Base-by-base conservation (phyloP, 64 coral and sea anemone genomes). In the Pocillopora damicornis region DNA sequence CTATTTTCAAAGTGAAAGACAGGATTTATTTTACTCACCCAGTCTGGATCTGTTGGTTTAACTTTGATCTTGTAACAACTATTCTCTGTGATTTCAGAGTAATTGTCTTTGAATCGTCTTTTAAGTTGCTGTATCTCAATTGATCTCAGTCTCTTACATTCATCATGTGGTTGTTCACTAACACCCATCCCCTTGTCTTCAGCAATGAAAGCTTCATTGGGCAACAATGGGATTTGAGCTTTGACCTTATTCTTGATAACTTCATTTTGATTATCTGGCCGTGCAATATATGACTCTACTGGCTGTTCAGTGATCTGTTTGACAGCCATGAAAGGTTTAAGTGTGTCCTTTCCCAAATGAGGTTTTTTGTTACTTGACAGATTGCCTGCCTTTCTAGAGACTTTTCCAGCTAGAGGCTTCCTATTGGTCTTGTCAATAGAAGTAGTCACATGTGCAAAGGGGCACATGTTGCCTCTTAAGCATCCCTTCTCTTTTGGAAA, bases 41-140 rank as follows among this genome's bases (percentile, higher is more conserved):
- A 96, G 77, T 96, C 94, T 58, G 94, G 94, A 73, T 97, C 94
- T 58, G 94, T 90, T 63, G 94, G 83, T 75, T 83, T 73, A 75
- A 97, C 90, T 63, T 90, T 62, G 38, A 93, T 83, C 36, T 90
- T 75, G 58, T 74, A 96, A 25, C 42, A 15, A n/a, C 88, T 60
- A 56, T 85, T 83, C 30, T 93, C 65, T 35, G 51, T 81, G 37
- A 79, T 82, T 87, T 75, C 18, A 92, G 18, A 75, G 88, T 87
- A 82, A 86, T 20, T 77, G 89, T 45, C 69, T 73, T 91, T 74
- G 90, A 97, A 97, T 15, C 94, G 88, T 88, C 88, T 73, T 15
- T 88, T 82, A 56, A 96, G 63, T 15, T 96, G 94, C 67, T 90
- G 75, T 15, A 96, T 61, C 62, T 96, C 94, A 35, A 67, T 89